Base-by-base conservation (phyloP, 2,797 vertebrate species). In the Parambassis ranga region DNA sequence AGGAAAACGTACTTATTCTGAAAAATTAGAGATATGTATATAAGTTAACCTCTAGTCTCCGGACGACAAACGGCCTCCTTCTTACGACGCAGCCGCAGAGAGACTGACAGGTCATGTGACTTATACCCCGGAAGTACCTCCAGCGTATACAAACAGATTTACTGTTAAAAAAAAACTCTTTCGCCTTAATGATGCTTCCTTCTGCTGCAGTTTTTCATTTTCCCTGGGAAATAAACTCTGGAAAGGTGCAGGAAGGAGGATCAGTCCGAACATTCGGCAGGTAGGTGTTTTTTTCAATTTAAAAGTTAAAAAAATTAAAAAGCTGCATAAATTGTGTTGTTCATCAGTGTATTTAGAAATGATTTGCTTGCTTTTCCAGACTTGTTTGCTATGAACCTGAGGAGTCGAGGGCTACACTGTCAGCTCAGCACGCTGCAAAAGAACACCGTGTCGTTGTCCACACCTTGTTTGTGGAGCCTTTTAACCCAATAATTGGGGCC, bases 381-480 rank as follows among this genome's bases (percentile, higher is more conserved):
- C 87, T 99, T 48, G 43, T 61, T 60, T 46, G 60, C 72, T 99
- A 98, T 0, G 74, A 93, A 38, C 76, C 93, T 37, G 82, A 85
- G 20, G 88, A 59, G 14, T 98, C 96, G 4, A 83, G 82, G 72
- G 95, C 93, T 0, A 13, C 87, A 1, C 89, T 98, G 47, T 87
- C 81, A 0, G 63, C 87, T 7, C 92, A 92, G 52, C 92, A 90
- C 18, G 79, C 81, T 6, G 91, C 93, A 0, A 71, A 79, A 30
- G 90, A 94, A 47, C 90, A 95, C 81, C 83, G 30, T 1, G 64
- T 98, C 47, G 44, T 52, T 0, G 55, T 98, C 4, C 83, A 93
- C 44, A 98, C 96, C 2, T 41, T 57, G 31, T 83, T 95, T 75
- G 95, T 99, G 84, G 97, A 99, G 79, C 97, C 97, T 0, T 97